Conservation (phyloP, 2,888 invertebrate species). For the Conus canariensis region DNA sequence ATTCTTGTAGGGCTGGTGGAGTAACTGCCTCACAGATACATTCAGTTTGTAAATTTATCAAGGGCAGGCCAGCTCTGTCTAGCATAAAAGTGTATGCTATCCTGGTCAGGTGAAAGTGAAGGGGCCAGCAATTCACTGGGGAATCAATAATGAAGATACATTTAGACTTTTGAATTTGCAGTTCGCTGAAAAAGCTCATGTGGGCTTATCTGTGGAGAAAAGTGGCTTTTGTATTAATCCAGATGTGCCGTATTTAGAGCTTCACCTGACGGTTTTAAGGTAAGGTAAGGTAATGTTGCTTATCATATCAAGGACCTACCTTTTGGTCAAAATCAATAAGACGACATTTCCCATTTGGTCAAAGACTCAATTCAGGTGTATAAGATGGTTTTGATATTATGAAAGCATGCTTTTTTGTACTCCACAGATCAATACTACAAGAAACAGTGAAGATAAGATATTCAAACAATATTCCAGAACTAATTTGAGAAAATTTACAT, state of each 20-base stretch:
- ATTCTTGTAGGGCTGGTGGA: background rate
- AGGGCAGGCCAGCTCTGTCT: background rate
- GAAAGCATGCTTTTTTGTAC: no score
- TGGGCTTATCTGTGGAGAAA: background rate
- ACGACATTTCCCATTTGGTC: no score
- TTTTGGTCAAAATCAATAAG: no score
- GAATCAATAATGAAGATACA: background rate
- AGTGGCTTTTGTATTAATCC: background rate
- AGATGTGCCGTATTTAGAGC: background rate
- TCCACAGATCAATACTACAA: no score
- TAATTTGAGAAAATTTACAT: no score
- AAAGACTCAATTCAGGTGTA: no score
- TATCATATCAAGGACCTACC: no score
- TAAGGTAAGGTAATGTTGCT: no score
- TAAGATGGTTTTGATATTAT: no score
- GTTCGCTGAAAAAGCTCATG: background rate
- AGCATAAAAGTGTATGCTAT: constrained; percentile 5
- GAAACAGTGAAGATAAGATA: no score
- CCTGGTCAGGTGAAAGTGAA: background rate
- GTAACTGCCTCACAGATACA: background rate
- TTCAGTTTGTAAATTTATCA: background rate
- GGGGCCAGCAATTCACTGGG: background rate
- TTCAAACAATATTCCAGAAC: no score
- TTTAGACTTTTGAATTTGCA: background rate
- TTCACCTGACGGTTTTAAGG: background rate